phyloP scores from a whole-genome alignment of 2,113 vertebrate species.

The human (Homo sapiens) region DNA sequence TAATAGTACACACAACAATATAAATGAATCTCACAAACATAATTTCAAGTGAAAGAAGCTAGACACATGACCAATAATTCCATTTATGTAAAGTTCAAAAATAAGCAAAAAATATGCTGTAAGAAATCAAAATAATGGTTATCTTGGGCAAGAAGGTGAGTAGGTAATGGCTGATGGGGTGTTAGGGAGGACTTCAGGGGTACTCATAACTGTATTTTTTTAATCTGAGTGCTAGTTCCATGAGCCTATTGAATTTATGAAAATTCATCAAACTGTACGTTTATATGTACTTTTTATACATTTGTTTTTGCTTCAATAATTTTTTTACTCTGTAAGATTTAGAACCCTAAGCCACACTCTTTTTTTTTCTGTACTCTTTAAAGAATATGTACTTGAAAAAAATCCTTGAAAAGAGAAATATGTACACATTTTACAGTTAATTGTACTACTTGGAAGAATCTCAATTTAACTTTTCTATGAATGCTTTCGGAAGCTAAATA shows the following conservation, averaged over 20 bases:
- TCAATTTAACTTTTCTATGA: slow-evolving; percentile 9
- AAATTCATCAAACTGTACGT: background rate
- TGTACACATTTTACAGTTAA: background rate
- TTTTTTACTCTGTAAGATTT: background rate
- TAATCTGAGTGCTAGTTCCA: background rate
- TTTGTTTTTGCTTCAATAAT: background rate
- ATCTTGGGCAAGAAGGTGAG: background rate
- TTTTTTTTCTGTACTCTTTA: background rate
- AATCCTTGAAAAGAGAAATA: background rate
- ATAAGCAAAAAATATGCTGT: background rate
- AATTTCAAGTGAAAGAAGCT: slow-evolving; percentile 21
- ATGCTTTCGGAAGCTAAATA: slow-evolving; percentile 29
- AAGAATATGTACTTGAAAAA: slow-evolving; percentile 3
- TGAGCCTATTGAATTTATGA: background rate
- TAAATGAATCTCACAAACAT: background rate
- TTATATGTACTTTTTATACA: background rate
- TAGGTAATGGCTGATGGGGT: background rate
- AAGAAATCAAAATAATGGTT: background rate
- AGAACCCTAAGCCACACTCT: background rate
- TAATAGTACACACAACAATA: background rate
- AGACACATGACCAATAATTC: background rate
- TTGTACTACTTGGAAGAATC: slow-evolving; percentile 35
- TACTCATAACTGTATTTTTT: background rate
- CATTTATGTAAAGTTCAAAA: background rate
- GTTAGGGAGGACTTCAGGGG: background rate